phyloP scores from a whole-genome alignment of 2,113 vertebrate species.

The Cyprinodon variegatus region DNA sequence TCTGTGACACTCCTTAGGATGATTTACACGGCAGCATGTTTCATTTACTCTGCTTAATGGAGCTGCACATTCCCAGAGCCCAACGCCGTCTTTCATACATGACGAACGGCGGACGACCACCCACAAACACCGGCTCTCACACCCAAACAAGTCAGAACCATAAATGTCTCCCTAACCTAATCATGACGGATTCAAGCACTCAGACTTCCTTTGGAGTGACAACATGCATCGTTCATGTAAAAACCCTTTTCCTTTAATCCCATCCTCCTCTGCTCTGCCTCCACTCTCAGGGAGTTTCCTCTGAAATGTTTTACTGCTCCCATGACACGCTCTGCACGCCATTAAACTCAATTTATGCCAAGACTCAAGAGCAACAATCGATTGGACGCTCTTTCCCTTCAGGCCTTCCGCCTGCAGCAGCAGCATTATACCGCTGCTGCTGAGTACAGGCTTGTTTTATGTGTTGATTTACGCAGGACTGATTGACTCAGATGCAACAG shows the following conservation, averaged over 20 bases:
- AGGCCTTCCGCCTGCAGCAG: background rate
- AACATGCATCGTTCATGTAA: background rate
- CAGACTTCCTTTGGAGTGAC: background rate
- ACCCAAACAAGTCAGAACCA: background rate
- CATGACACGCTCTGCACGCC: slow-evolving; percentile 4
- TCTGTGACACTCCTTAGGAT: background rate
- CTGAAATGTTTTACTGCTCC: slow-evolving; percentile 41
- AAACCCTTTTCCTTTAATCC: slow-evolving; percentile 20
- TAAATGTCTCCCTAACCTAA: background rate
- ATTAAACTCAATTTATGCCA: slow-evolving; percentile 37
- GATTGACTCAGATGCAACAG: background rate
- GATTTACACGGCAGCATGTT: background rate
- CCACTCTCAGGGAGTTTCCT: background rate
- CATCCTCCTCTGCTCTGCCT: slow-evolving; percentile 6
- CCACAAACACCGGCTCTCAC: background rate
- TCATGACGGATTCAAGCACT: background rate
- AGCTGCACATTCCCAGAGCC: background rate
- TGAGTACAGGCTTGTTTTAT: background rate
- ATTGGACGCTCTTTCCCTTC: slow-evolving; percentile 34
- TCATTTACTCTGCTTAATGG: slow-evolving; percentile 7
- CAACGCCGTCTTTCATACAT: background rate
- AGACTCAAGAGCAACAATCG: slow-evolving; percentile 17
- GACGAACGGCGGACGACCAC: background rate
- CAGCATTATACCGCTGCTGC: too few species aligned
- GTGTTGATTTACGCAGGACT: background rate